Evolutionary conservation across 2,113 vertebrate genomes (phyloP).

Genomic region (Nycticebus coucang): DNA sequence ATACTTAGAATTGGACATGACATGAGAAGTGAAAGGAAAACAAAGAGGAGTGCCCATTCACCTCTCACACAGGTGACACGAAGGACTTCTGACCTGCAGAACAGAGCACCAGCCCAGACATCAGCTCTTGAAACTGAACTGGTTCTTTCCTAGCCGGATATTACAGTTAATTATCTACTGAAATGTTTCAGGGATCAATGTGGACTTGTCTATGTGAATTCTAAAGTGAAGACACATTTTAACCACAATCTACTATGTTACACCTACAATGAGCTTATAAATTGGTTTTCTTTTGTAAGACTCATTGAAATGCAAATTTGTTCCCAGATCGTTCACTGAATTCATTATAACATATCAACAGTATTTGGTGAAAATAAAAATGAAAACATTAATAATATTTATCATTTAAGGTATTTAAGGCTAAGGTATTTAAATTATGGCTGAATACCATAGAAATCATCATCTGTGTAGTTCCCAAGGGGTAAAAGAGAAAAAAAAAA

Average conservation of each 20-base stretch:
- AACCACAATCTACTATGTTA: background rate
- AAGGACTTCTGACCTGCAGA: background rate
- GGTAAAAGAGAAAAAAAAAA: constrained; percentile 46
- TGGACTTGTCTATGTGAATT: background rate
- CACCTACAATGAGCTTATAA: background rate
- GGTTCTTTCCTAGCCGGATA: background rate
- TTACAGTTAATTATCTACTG: background rate
- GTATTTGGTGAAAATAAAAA: constrained; percentile 12
- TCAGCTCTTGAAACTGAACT: background rate
- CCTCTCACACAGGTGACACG: background rate
- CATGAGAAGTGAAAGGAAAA: background rate
- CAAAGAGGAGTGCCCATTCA: background rate
- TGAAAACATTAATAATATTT: constrained; percentile 56
- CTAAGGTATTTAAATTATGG: constrained; percentile 21
- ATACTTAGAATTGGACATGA: background rate
- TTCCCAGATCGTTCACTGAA: constrained; percentile 58
- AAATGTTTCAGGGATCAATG: background rate
- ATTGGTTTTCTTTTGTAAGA: constrained; percentile 56
- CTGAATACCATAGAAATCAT: constrained; percentile 1
- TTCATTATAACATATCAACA: constrained; percentile 53
- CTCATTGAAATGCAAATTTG: constrained; percentile 55
- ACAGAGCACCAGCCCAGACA: background rate
- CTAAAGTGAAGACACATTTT: background rate
- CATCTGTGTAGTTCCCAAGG: background rate
- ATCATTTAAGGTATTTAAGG: background rate